Evolutionary conservation across 2,888 invertebrate species (phyloP).

Genomic region (Macrostomum cliftonense): DNA sequence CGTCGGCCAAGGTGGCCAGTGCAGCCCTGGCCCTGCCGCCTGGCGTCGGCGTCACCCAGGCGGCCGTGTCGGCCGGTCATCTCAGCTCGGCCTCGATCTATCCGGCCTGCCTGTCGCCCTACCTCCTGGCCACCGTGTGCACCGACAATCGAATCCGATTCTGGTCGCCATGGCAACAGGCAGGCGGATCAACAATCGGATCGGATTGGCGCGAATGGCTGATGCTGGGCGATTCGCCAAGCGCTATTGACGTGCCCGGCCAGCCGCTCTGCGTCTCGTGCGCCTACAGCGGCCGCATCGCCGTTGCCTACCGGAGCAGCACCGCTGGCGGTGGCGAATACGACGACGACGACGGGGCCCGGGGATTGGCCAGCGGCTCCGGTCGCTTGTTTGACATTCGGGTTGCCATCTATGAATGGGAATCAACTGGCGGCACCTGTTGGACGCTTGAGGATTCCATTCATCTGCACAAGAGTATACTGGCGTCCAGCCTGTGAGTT

Average conservation of each 20-base stretch:
- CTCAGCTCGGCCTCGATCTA: constrained; percentile 90
- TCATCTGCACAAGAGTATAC: constrained; percentile 43
- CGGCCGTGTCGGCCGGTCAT: constrained; percentile 84
- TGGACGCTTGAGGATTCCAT: constrained; percentile 91
- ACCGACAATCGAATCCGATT: constrained; percentile 66
- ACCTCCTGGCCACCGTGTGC: constrained; percentile 81
- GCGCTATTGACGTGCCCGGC: constrained; percentile 53
- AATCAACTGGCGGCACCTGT: constrained; percentile 65
- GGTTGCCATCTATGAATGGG: constrained; percentile 93
- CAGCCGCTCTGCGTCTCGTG: constrained; percentile 51
- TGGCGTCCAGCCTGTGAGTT: not conserved
- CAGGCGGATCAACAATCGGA: constrained; percentile 2
- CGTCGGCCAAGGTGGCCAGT: constrained; percentile 53
- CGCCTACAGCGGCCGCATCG: constrained; percentile 87
- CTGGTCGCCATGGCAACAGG: constrained; percentile 16
- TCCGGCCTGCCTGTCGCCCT: constrained; percentile 93
- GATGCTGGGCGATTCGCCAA: constrained; percentile 54
- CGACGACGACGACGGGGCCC: not conserved
- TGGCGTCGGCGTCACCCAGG: constrained; percentile 75
- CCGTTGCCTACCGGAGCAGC: constrained; percentile 75
- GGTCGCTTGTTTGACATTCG: too few species aligned
- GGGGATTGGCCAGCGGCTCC: not conserved
- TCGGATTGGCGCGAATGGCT: constrained; percentile 74
- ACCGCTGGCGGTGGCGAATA: constrained; percentile 38
- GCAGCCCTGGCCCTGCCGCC: constrained; percentile 68